A percentile compares a stretch with the other conserved stretches of the same genome.
phyloP scores from a whole-genome alignment of 2,797 vertebrate genomes.

The Zalophus californianus region DNA sequence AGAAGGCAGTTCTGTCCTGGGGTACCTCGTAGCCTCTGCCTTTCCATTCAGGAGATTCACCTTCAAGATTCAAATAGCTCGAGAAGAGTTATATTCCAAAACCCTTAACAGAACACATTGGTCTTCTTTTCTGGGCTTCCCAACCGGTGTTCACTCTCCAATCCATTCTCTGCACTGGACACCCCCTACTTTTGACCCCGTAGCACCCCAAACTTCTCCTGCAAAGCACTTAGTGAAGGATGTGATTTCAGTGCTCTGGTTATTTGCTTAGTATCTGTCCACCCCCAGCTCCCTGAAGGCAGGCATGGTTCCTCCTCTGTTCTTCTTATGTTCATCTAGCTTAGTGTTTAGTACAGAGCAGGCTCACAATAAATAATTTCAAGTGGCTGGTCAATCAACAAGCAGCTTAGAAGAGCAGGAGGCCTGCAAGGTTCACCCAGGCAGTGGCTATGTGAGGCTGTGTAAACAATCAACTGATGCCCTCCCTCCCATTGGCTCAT shows the following conservation, averaged over 20 bases:
- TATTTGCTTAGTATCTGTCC: not conserved
- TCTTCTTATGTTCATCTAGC: not conserved
- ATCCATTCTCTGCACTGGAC: not conserved
- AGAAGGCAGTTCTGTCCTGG: not conserved
- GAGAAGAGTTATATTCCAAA: not conserved
- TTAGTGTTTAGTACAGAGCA: not conserved
- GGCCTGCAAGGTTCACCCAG: not conserved
- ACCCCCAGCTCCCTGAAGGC: not conserved
- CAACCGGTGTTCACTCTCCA: not conserved
- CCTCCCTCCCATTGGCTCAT: not conserved
- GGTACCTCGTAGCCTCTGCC: too few species aligned
- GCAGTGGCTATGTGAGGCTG: not conserved
- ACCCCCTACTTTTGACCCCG: not conserved
- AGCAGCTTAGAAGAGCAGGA: not conserved
- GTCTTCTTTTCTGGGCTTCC: not conserved
- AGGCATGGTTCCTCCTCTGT: not conserved
- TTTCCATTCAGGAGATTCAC: not conserved
- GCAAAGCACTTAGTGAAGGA: not conserved
- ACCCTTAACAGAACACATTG: rapidly evolving
- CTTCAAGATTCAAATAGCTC: not conserved
- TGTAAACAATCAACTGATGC: not conserved
- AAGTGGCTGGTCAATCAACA: not conserved
- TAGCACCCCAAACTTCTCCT: not conserved
- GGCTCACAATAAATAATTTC: not conserved
- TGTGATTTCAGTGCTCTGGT: rapidly evolving